phyloP scores from a whole-genome alignment of 2,888 invertebrate species.

The Archaeoteleia sp. region DNA sequence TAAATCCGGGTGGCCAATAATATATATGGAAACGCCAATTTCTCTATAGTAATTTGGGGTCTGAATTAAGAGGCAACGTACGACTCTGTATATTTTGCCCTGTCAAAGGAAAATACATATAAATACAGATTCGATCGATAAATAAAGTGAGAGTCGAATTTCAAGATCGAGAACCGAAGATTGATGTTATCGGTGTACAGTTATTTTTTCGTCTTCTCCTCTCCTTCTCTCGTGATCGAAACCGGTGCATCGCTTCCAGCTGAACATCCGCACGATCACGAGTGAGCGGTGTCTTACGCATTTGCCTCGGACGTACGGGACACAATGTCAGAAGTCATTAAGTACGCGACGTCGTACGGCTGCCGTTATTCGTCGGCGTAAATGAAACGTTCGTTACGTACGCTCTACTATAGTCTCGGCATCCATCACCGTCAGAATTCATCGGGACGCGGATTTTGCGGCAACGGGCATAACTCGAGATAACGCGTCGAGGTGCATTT shows the following conservation, averaged over 20 bases:
- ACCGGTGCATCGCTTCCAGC: neutral
- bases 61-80: too few species aligned
- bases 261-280: neutral
- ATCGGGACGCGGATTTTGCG: neutral
- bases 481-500: constrained; percentile 15
- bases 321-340: constrained; percentile 7
- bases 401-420: neutral
- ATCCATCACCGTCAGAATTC: neutral
- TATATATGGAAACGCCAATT: too few species aligned
- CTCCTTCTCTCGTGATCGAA: neutral
- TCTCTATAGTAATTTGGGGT: too few species aligned
- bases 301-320: constrained; percentile 6
- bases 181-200: neutral
- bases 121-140: too few species aligned
- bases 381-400: constrained; percentile 6
- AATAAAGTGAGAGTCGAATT: neutral
- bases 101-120: too few species aligned
- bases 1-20: too few species aligned
- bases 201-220: neutral
- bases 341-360: neutral
- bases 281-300: neutral
- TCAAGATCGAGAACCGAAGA: neutral
- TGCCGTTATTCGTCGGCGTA: constrained; percentile 5
- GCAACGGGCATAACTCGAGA: constrained; percentile 14
- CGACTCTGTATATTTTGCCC: too few species aligned